Base-by-base conservation (phyloP, 2,888 invertebrate genomes). In the Brenthis hecate region DNA sequence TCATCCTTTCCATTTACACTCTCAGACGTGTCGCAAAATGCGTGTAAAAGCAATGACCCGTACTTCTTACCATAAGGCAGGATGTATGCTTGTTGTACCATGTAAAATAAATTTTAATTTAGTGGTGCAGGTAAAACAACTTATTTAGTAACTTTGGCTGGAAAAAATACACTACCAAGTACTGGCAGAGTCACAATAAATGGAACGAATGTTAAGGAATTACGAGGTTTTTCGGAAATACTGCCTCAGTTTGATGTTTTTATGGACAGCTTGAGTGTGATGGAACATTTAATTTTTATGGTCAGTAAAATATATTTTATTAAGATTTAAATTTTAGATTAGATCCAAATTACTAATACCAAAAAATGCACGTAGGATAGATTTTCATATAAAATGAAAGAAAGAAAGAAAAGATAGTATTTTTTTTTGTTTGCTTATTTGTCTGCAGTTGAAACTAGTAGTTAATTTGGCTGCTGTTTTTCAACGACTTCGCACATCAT, bases 241-340 rank as follows among this genome's bases (percentile, higher is more conserved):
- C 94, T 96, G 1, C 95, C 96, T 6, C 96, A 96, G 78, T 94
- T 94, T 67, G 95, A 96, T 77, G 88, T 94, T 23, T 94, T 95
- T 75, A 93, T 95, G 76, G 93, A 94, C 5, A 91, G 90, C 1
- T 84, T 96, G 53, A 95, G 94, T 16, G 95, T 95, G n/a, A 85
- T 86, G 75, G 96, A 96, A 80, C 95, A 96, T 81, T 92, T 96
- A 73, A 81, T 93, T 65, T 95, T 96, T 83, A 94, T 95, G 94
- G 96, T 95, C 70, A 83, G 87, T 61, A 50, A n/a, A 2, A 51
- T n/a, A 51, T 3, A n/a, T 6, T 43, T 43, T 28, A 28, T 43
- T 43, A 3, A 16, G 8, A 13, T 16, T 14, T 51, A 51, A n/a
- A 51, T n/a, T n/a, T 51, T n/a, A 51, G 51, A 1, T 51, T n/a